Conservation (phyloP, 2,888 invertebrate genomes). For the Escarpia spicata region DNA sequence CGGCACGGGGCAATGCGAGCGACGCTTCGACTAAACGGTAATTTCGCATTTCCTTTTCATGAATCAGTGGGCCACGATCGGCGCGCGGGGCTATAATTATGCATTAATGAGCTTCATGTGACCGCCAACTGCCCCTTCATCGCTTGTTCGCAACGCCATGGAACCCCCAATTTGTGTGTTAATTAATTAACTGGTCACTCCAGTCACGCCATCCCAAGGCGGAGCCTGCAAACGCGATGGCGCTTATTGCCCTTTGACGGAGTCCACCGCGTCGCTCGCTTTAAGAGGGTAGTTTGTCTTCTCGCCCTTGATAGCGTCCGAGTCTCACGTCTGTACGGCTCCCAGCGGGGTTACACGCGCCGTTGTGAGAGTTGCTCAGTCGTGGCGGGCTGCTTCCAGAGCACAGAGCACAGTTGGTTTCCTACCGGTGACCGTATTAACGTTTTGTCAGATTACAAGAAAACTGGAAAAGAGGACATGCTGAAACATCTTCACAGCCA, state of each 20-base stretch:
- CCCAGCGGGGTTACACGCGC: not conserved
- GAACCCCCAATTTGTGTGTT: not conserved
- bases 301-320: not conserved
- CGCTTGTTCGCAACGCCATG: too few relatives aligned
- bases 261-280: not conserved
- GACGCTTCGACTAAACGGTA: not conserved
- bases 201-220: not conserved
- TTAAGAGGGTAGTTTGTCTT: slow-evolving; percentile 16
- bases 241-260: not conserved
- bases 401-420: too few relatives aligned
- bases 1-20: not conserved
- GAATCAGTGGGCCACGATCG: not conserved
- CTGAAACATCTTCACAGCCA: too few relatives aligned
- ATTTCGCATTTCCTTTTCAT: not conserved
- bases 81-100: not conserved
- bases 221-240: not conserved
- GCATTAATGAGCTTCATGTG: slow-evolving; percentile 11
- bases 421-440: too few relatives aligned
- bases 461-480: too few relatives aligned
- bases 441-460: too few relatives aligned
- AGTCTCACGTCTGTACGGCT: not conserved
- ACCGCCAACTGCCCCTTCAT: not conserved
- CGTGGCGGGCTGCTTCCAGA: not conserved
- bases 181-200: slow-evolving; percentile 6
- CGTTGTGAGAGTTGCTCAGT: not conserved